phyloP scores from a whole-genome alignment of 2,888 invertebrate genomes.

The Drosophila phalerata region DNA sequence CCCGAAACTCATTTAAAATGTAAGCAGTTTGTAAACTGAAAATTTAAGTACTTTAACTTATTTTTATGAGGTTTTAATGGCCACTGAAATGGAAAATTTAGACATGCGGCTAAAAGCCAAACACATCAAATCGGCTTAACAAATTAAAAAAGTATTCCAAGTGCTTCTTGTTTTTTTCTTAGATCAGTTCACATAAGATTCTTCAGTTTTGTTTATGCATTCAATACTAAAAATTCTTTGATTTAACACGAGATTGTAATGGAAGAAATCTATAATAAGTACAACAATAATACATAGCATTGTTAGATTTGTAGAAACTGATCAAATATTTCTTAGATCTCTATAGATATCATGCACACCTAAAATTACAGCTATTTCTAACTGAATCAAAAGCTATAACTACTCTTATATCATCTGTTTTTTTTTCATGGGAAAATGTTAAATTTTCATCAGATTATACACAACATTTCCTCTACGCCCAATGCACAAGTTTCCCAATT shows the following conservation, averaged over 20 bases:
- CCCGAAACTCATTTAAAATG: slow-evolving; percentile 24
- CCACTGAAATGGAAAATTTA: slow-evolving; percentile 47
- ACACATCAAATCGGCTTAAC: slow-evolving; percentile 21
- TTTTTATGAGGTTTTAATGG: slow-evolving; percentile 60
- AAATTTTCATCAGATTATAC: slow-evolving; percentile 22
- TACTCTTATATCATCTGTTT: neutral
- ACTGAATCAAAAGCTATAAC: neutral
- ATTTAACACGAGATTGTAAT: neutral
- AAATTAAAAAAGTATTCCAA: slow-evolving; percentile 39
- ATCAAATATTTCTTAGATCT: neutral
- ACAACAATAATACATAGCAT: neutral
- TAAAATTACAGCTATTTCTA: neutral
- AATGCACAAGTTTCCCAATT: slow-evolving; percentile 46
- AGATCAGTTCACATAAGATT: slow-evolving; percentile 12
- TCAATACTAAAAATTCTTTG: neutral
- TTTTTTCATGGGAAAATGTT: neutral
- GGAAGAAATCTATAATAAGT: neutral
- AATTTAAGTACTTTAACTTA: slow-evolving; percentile 33
- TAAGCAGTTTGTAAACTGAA: slow-evolving; percentile 51
- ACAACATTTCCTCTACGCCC: slow-evolving; percentile 45
- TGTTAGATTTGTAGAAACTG: too few relatives aligned
- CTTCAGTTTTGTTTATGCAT: slow-evolving; percentile 27
- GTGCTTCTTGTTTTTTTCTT: slow-evolving; percentile 17
- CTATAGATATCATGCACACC: neutral
- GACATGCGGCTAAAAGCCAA: slow-evolving; percentile 11